Base-by-base conservation (phyloP, 2,113 vertebrate species). In the Poicephalus gulielmi region DNA sequence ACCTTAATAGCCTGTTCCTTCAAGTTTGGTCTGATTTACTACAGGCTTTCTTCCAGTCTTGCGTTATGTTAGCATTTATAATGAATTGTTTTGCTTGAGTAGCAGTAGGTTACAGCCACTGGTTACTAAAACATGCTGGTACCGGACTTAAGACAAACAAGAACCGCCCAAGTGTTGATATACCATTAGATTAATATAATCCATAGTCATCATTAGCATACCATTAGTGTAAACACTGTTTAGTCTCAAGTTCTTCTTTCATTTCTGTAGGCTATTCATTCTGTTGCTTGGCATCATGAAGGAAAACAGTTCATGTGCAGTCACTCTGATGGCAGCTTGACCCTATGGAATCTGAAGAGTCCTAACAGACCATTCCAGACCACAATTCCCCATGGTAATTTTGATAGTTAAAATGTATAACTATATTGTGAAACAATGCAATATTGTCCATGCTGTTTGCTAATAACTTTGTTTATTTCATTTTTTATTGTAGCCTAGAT, bases 271-370 rank as follows among this genome's bases (percentile, higher is more conserved):
- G 99, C 99, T 82, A 99, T 99, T 97, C 99, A 99, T 97, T 99
- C 99, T 68, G 98, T 99, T 92, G 98, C 99, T 96, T 99, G 99
- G 99, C 99, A 99, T 96, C 99, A 99, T 69, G 99, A 99, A 93
- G 99, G 99, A 66, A 99, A 98, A 77, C 99, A 99, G 95, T 99
- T 99, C 97, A 99, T 99, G 99, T 99, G 99, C 97, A 99, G 99
- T 96, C 99, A 99, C 97, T 99, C 99, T 44, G 99, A 99, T 85
- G 99, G 99, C 94, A 99, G 99, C 96, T 98, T 99, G 96, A 99
- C 99, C 27, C 95, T 99, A 63, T 99, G 99, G 99, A 99, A 99
- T 96, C 96, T 99, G 95, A 99, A 99, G 97, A 99, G 98, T 96
- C 99, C 99, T 90, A 98, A 98, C 96, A 99, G 98, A 92, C 99